Evolutionary conservation across 2,888 invertebrate species (phyloP).

Genomic region (Melanotus villosus): DNA sequence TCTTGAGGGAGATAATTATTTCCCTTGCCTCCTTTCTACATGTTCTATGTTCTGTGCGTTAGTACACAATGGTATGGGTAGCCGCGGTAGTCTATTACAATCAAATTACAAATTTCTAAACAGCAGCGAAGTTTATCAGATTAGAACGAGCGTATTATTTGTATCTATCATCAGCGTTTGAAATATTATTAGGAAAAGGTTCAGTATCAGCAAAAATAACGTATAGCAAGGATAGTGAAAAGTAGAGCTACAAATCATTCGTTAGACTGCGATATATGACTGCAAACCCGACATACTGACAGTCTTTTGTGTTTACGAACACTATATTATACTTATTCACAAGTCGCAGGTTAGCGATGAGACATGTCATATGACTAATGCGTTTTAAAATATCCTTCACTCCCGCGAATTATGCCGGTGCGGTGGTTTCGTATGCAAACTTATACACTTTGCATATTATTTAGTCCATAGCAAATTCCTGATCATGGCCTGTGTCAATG

Average conservation of each 20-base stretch:
- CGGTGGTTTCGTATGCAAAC: slow-evolving; percentile 47
- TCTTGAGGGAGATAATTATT: too few relatives aligned
- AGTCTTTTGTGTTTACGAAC: slow-evolving; percentile 62
- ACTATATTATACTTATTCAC: slow-evolving; percentile 59
- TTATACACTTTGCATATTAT: slow-evolving; percentile 48
- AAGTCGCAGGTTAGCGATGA: slow-evolving; percentile 55
- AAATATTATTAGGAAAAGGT: slow-evolving; percentile 39
- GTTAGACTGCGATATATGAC: slow-evolving; percentile 60
- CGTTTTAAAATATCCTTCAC: slow-evolving; percentile 59
- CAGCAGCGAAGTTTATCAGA: neutral
- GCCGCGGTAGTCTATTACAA: too few relatives aligned
- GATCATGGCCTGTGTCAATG: slow-evolving; percentile 51
- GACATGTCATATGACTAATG: slow-evolving; percentile 60
- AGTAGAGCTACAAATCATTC: slow-evolving; percentile 47
- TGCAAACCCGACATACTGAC: slow-evolving; percentile 60
- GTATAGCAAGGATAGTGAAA: slow-evolving; percentile 45
- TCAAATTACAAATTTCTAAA: slow-evolving; percentile 1
- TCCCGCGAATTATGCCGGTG: slow-evolving; percentile 56
- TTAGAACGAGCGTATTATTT: slow-evolving; percentile 15
- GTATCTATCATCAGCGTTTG: slow-evolving; percentile 20
- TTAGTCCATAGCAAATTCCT: slow-evolving; percentile 49
- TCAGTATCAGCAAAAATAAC: slow-evolving; percentile 42
- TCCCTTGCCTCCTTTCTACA: too few relatives aligned
- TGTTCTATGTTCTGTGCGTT: too few relatives aligned
- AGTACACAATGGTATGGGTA: too few relatives aligned